Evolutionary conservation across 2,797 vertebrate genomes (phyloP).

Genomic region (Falco rusticolus): DNA sequence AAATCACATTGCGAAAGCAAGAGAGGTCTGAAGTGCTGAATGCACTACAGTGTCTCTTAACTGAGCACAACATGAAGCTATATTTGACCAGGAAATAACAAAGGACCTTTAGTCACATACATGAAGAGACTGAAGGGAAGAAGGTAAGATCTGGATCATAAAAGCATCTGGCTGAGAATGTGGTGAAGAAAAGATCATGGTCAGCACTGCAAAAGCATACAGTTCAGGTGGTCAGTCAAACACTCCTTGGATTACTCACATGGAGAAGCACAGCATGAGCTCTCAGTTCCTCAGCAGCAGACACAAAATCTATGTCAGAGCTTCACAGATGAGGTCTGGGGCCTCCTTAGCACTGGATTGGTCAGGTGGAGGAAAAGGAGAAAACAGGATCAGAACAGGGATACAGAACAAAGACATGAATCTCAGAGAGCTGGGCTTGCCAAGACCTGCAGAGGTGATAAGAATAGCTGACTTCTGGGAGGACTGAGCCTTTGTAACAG

Average conservation of each 20-base stretch:
- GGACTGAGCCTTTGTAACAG: fast-evolving
- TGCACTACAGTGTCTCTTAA: background rate
- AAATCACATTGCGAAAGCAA: background rate
- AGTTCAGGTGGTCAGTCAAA: background rate
- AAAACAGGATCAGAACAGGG: background rate
- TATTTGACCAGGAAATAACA: background rate
- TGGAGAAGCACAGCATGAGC: background rate
- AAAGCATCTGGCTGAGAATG: background rate
- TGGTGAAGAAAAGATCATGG: background rate
- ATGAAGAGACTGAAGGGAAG: background rate
- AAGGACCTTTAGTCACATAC: background rate
- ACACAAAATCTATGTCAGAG: background rate
- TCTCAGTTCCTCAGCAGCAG: background rate
- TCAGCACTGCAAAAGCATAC: background rate
- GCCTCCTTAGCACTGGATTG: background rate
- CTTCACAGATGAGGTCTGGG: background rate
- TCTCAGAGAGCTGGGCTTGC: background rate
- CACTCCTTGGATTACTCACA: background rate
- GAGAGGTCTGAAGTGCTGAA: background rate
- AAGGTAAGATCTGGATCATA: background rate
- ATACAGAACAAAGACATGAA: background rate
- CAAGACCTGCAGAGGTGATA: background rate
- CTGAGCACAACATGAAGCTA: background rate
- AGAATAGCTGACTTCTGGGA: background rate
- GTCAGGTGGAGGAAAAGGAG: background rate